Evolutionary conservation across 92 coral and sea anemone genomes (phyloP).

Genomic region (Heteractis magnifica): DNA sequence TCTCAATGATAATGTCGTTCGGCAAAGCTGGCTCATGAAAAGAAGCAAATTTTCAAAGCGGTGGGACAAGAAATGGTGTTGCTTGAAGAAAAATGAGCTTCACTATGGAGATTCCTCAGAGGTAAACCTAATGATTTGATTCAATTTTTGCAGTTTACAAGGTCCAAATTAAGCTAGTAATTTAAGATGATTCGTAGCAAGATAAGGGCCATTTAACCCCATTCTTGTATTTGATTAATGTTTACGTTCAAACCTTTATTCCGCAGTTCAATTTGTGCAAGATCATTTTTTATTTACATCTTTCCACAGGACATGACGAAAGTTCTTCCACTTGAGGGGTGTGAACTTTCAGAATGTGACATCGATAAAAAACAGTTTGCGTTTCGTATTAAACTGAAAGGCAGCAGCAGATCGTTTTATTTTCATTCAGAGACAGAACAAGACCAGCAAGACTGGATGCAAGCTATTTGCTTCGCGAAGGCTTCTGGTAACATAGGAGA

Average conservation of each 20-base stretch:
- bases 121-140: constrained; percentile 38
- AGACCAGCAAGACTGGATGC: constrained; percentile 99
- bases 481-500: constrained; percentile 75
- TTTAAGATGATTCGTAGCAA: no score
- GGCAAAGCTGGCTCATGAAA: constrained; percentile 87
- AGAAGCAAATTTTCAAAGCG: constrained; percentile 76
- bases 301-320: constrained; percentile 68
- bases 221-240: neutral
- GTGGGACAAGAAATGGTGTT: constrained; percentile 90
- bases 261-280: neutral
- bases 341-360: constrained; percentile 87
- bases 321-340: constrained; percentile 76
- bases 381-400: constrained; percentile 85
- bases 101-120: constrained; percentile 79
- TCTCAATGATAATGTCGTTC: constrained; percentile 40
- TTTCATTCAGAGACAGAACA: constrained; percentile 79
- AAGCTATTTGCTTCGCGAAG: constrained; percentile 94
- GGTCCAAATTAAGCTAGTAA: no score
- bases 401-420: constrained; percentile 68
- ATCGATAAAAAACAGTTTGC: constrained; percentile 80
- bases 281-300: neutral
- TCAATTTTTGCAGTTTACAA: neutral
- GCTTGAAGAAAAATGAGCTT: constrained; percentile 77
- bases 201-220: no score
- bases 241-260: neutral